These are phyloP conservation scores for Rallus crepitans DNA, from an alignment of 2,797 vertebrate genomes.

Conservation along the genomic window DNA sequence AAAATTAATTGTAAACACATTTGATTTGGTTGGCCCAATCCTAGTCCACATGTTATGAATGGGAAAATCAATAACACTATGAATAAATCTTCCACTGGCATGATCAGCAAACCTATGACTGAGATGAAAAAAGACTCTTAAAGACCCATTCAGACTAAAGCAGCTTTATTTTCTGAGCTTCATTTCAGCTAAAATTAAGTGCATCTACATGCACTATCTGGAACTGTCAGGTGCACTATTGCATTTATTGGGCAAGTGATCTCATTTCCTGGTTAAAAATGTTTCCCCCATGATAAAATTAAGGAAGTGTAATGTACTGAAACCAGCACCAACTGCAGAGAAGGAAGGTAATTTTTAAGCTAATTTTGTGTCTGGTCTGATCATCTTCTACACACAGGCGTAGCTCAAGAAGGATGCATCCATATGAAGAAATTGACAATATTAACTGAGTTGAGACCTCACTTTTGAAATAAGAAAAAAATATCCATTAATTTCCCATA, in stretches of 20 bases:
- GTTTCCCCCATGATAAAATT: not conserved
- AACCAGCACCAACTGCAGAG: not conserved
- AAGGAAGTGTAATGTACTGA: not conserved
- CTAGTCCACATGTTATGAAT: not conserved
- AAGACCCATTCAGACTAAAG: not conserved
- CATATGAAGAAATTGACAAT: not conserved
- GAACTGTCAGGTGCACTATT: not conserved
- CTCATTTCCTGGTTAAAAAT: not conserved
- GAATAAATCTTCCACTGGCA: not conserved
- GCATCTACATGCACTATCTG: not conserved
- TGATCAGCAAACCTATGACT: not conserved
- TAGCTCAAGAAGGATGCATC: not conserved
- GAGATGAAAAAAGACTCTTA: not conserved
- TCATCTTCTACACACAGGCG: not conserved
- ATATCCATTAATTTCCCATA: not conserved
- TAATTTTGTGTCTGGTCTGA: not conserved
- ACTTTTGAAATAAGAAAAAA: not conserved
- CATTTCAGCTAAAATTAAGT: not conserved
- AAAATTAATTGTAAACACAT: not conserved
- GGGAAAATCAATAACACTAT: not conserved
- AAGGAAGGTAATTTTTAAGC: not conserved
- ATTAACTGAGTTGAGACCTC: not conserved
- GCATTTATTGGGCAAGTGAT: not conserved
- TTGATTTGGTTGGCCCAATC: not conserved
- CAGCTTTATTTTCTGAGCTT: not conserved